These are phyloP conservation scores for Yponomeuta evonymella DNA, from an alignment of 2,888 invertebrate genomes.

Conservation along the genomic window DNA sequence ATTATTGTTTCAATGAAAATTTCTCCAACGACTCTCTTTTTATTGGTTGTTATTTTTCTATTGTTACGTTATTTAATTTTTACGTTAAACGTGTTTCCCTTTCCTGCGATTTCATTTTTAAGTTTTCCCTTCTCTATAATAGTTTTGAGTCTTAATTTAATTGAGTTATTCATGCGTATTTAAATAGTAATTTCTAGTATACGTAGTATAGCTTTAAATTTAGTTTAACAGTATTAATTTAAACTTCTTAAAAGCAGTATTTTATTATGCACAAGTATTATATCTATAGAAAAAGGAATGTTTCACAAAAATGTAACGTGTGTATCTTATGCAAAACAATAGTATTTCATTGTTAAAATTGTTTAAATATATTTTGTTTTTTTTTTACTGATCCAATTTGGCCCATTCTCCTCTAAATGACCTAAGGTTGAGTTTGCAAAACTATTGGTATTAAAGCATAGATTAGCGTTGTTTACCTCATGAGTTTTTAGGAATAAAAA, in stretches of 20 bases:
- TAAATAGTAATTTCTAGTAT: conserved; percentile 57
- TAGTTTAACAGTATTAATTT: conserved; percentile 45
- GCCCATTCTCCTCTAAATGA: conserved; percentile 10
- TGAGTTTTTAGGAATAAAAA: conserved; percentile 73
- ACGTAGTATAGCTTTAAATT: conserved; percentile 64
- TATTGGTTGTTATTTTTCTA: conserved; percentile 63
- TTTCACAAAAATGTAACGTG: conserved; percentile 27
- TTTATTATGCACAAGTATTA: conserved; percentile 35
- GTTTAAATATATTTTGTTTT: conserved; percentile 4
- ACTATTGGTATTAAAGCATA: conserved; percentile 61
- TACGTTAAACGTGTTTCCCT: conserved; percentile 53
- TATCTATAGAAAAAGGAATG: conserved; percentile 42
- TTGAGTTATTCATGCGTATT: conserved; percentile 42
- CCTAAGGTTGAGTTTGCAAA: conserved; percentile 39
- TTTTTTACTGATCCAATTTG: neutral
- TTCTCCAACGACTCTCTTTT: conserved; percentile 18
- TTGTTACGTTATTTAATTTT: conserved; percentile 28
- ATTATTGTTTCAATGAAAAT: neutral
- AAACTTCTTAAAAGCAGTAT: conserved; percentile 39
- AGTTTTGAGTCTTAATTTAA: conserved; percentile 45
- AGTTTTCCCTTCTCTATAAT: conserved; percentile 46
- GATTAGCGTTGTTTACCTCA: conserved; percentile 74
- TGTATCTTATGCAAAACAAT: conserved; percentile 17
- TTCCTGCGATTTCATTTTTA: conserved; percentile 39
- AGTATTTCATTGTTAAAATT: neutral